Percentiles rank a stretch among this genome's conserved stretches.
These are phyloP conservation scores for Actias luna DNA, from an alignment of 2,888 invertebrate species.

Conservation along the genomic window DNA sequence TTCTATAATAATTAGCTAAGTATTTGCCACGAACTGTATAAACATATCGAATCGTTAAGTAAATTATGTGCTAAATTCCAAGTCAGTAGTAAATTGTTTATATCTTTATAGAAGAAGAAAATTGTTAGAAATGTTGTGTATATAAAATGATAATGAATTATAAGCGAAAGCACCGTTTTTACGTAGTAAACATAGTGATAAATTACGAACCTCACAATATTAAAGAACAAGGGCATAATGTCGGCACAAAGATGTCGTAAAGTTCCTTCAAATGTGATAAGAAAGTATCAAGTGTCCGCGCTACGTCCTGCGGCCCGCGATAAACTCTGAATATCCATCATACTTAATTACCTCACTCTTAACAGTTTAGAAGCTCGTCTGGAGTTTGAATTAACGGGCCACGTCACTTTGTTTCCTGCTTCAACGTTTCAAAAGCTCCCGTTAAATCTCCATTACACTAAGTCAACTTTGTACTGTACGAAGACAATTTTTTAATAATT, in stretches of 20 bases:
- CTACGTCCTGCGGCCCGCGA: constrained; percentile 55
- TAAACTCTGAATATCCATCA: constrained; percentile 76
- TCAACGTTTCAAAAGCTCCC: constrained; percentile 50
- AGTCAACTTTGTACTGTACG: constrained; percentile 8
- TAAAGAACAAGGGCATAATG: constrained; percentile 36
- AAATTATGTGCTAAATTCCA: too few species aligned
- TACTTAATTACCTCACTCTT: constrained; percentile 76
- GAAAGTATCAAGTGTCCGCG: constrained; percentile 59
- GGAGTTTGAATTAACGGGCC: constrained; percentile 63
- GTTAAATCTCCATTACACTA: constrained; percentile 34
- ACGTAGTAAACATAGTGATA: neutral
- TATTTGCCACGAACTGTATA: too few species aligned
- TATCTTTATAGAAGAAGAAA: too few species aligned
- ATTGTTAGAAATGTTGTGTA: neutral
- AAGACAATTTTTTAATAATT: neutral
- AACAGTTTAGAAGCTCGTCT: constrained; percentile 64
- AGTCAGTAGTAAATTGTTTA: too few species aligned
- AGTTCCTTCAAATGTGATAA: constrained; percentile 59
- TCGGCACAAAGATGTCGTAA: constrained; percentile 52
- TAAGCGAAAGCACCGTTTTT: neutral
- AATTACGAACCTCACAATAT: constrained; percentile 26
- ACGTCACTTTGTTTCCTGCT: constrained; percentile 59
- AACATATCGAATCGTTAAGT: too few species aligned
- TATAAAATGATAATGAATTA: neutral
- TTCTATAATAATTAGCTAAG: neutral